Base-by-base conservation (phyloP, 2,888 invertebrate genomes). In the Scaptodrosophila latifasciaeformis region DNA sequence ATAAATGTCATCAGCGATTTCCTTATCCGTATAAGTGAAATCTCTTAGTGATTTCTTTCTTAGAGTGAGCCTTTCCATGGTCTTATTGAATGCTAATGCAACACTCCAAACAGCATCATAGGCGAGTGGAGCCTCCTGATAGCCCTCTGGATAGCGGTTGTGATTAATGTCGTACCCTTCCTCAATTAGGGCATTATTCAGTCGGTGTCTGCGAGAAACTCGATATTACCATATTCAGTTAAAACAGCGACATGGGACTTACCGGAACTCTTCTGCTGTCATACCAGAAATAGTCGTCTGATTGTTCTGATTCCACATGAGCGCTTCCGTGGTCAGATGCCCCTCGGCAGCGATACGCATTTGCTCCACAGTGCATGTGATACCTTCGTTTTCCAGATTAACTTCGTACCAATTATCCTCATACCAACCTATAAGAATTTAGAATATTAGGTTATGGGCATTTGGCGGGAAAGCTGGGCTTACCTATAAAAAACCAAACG, bases 101-200 rank as follows among this genome's bases (percentile, higher is more conserved):
- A 99, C 93, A 34, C 99, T 96, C 99, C 99, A 99, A 44, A 99
- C 96, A 7, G 99, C 99, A 87, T 99, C 99, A 85, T 99, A 99
- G 40, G 99, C 99, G 52, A 99, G 87, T 0, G 99, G 99, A 5
- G 99, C 99, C 87, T 99, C 99, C 83, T 96, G 96, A 87, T 97
- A 97, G 9, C 98, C 97, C 85, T 95, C 96, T 2, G 96, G 96
- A 86, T 92, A 95, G 61, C 93, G 90, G 82, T 93, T 92, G 59
- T 94, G 92, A 84, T 93, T 94, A 70, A 96, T 93, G 83, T 96
- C 94, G 86, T 93, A 95, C 27, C 94, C 93, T 54, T 92, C 92
- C 53, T 91, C 91, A 51, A 92, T 91, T 49, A 97, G 89, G 54
- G 92, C 92, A 70, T 92, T 90, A 86, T 97, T 94, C 82, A 99